Percentiles rank a stretch among this genome's conserved stretches.
Evolutionary conservation across 1,140 invertebrate genomes (phyloP).

Genomic region (Bombus picipes): DNA sequence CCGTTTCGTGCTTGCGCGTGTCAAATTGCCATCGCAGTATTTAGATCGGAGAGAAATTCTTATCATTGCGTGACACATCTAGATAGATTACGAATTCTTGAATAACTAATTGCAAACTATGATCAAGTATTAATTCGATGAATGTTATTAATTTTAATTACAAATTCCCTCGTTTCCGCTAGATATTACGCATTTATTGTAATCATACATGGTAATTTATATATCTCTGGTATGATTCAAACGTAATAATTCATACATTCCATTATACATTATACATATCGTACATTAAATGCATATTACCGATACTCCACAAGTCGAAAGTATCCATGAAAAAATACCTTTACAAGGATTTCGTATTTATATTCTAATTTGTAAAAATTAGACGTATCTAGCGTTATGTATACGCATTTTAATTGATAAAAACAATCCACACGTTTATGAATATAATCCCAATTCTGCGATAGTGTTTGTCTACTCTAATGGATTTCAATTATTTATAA

Average conservation of each 20-base stretch:
- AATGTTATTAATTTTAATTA: background rate
- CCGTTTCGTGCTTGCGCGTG: background rate
- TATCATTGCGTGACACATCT: background rate
- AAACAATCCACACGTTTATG: too few relatives aligned
- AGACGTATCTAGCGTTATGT: too few relatives aligned
- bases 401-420: too few relatives aligned
- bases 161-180: background rate
- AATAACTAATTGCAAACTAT: background rate
- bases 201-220: background rate
- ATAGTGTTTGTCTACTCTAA: background rate
- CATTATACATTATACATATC: too few relatives aligned
- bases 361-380: too few relatives aligned
- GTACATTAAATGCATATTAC: background rate
- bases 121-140: background rate
- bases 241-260: background rate
- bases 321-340: rapidly evolving
- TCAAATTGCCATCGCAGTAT: background rate
- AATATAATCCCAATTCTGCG: too few relatives aligned
- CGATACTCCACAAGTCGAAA: too few relatives aligned
- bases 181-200: background rate
- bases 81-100: background rate
- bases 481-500: background rate
- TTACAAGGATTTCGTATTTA: too few relatives aligned
- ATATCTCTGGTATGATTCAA: background rate
- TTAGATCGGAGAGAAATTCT: background rate